Evolutionary conservation across 1,140 invertebrate genomes (phyloP), one percentile per base, ranked within the genome.

Genomic region (Steinernema feltiae): DNA sequence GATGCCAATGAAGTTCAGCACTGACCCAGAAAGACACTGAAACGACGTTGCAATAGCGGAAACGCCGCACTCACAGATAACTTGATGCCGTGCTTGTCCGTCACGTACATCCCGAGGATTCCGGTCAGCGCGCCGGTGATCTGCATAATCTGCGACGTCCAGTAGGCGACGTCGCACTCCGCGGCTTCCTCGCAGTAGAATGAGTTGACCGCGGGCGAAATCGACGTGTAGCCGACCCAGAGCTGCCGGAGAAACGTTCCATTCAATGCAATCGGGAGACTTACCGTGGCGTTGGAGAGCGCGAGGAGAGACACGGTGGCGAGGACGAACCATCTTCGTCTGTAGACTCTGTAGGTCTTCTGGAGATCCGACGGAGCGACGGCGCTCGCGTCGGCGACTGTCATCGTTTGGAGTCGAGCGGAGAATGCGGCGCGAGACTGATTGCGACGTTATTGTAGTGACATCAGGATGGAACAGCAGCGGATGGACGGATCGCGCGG

Each of bases 111-210:
- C 31, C 71, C 30, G 0, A 21, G 30, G 21, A 27, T 72, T 72
- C 32, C 30, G 15, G 29, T 41, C 17, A 27, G n/a, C 2, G 83
- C 73, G 15, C 82, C 78, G 29, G 84, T 76, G 18, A 86, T 75
- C 77, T 85, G 83, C 70, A 85, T 86, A 30, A 85, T 85, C 63
- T 85, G 83, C 31, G 80, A 84, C 2, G 75, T 81, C 77, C 82
- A 82, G 48, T 77, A 76, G 21, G 75, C 75, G 24, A 83, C 79
- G 31, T 83, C 75, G 70, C 84, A 79, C 27, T 32, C 53, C 24
- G 53, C n/a, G n/a, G n/a, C n/a, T 1, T n/a, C 72, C 41, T 77
- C 41, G 29, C 82, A 83, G 70, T 85, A 85, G 69, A 86, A 85
- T n/a, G 46, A 69, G 24, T 75, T 74, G 15, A 78, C 77, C 29